Base-by-base conservation (phyloP, 2,113 vertebrate genomes). In the Choloepus hoffmanni region DNA sequence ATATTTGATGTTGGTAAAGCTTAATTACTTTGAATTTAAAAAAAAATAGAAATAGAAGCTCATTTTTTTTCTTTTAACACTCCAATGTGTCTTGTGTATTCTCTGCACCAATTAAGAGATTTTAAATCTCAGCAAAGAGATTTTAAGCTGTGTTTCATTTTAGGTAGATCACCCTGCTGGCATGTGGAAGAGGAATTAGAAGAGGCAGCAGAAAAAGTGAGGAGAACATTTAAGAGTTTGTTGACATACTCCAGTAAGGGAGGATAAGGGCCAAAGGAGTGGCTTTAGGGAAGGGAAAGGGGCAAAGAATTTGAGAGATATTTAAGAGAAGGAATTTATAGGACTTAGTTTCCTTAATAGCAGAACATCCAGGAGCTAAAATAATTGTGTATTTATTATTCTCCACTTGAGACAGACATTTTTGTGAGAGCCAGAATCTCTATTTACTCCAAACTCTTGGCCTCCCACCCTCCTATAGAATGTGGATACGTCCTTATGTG, bases 1-100 rank as follows among this genome's bases (percentile, higher is more conserved):
- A 33, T 55, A 45, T 65, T 84, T 30, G 7, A 3, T 79, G 26
- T 77, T 55, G 67, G 62, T 21, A 72, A 94, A 81, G 58, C 28
- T 72, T 72, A 74, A 87, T 92, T 82, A 50, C 40, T 67, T 92
- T 92, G 50, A n/a, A 9, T 26, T 92, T 30, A 60, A 81, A 81
- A 94, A n/a, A 67, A 62, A 84, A 40, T 82, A 58, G 36, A 73
- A 68, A 33, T 81, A 16, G 15, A 68, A n/a, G 53, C 70, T 81
- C 40, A 62, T 28, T 48, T 40, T 79, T 95, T 96, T 85, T 30
- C 30, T 79, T 83, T 45, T 63, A 62, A 18, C 1, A 78, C 3
- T 16, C 7, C 24, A 45, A 4, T 58, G 3, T 82, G 36, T 36
- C 36, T 36, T 36, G 36, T 36, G 36, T 36, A 36, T 36, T 36